Percentiles rank a stretch among this genome's conserved stretches.
These are phyloP conservation scores for Himalopsyche japonica DNA, from an alignment of 2,888 invertebrate genomes.

Conservation along the genomic window DNA sequence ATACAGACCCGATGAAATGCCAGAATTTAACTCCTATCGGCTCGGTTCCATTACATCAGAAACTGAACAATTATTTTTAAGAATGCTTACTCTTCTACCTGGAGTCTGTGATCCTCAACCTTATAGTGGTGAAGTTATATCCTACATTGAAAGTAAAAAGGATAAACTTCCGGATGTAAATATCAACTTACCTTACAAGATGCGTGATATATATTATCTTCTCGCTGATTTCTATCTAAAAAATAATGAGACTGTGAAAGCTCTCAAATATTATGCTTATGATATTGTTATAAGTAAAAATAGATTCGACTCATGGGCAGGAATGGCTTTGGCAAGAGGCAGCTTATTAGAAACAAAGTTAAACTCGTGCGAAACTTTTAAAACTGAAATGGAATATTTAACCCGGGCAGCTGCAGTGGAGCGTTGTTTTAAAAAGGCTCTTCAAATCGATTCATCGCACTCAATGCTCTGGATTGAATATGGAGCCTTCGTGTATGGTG, in stretches of 20 bases:
- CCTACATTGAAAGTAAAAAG: conserved; percentile 68
- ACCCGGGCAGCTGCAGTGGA: conserved; percentile 73
- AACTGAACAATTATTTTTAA: conserved; percentile 72
- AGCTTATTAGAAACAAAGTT: conserved; percentile 79
- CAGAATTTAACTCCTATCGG: conserved; percentile 77
- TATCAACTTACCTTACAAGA: conserved; percentile 61
- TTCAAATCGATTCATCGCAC: conserved; percentile 74
- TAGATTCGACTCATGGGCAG: conserved; percentile 92
- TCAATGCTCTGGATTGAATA: conserved; percentile 87
- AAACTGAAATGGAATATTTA: conserved; percentile 66
- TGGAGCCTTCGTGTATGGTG: conserved; percentile 86
- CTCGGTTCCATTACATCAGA: conserved; percentile 80
- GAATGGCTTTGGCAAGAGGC: conserved; percentile 79
- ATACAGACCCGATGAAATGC: conserved; percentile 76
- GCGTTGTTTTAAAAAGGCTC: conserved; percentile 79
- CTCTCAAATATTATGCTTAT: conserved; percentile 78
- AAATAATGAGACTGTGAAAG: conserved; percentile 73
- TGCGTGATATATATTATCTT: conserved; percentile 83
- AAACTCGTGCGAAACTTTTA: conserved; percentile 69
- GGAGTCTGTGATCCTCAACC: conserved; percentile 68
- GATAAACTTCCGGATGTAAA: conserved; percentile 61
- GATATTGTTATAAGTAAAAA: conserved; percentile 81
- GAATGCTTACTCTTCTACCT: conserved; percentile 72
- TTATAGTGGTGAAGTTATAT: conserved; percentile 64
- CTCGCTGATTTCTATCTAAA: conserved; percentile 93